Evolutionary conservation across 1,140 invertebrate genomes (phyloP).

Genomic region (Heliconius eleuchia): DNA sequence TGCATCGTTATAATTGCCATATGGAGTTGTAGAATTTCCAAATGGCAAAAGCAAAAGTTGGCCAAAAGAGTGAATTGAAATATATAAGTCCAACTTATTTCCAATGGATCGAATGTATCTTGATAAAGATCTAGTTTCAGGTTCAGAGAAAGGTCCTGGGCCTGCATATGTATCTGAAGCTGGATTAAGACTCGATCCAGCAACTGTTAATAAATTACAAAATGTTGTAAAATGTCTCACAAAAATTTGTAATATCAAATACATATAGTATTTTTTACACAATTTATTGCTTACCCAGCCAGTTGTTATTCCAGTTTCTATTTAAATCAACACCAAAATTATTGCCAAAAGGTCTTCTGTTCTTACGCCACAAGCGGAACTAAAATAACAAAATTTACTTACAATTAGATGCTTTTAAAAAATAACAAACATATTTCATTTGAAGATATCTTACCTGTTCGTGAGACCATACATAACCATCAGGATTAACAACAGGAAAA

Average conservation of each 20-base stretch:
- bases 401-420: not conserved
- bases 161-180: constrained; percentile 88
- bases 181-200: constrained; percentile 83
- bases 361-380: constrained; percentile 86
- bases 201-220: constrained; percentile 40
- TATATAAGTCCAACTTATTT: constrained; percentile 77
- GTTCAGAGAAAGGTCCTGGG: constrained; percentile 87
- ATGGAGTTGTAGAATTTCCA: constrained; percentile 77
- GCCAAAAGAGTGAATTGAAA: constrained; percentile 81
- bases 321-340: constrained; percentile 84
- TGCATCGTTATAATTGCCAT: constrained; percentile 30
- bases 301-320: constrained; percentile 86
- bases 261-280: not conserved
- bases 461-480: constrained; percentile 86
- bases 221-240: not conserved
- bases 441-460: constrained; percentile 51
- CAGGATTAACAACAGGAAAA: constrained; percentile 86
- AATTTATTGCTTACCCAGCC: constrained; percentile 77
- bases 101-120: constrained; percentile 80
- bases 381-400: constrained; percentile 42
- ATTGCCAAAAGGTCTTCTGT: constrained; percentile 72
- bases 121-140: constrained; percentile 85
- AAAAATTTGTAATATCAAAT: too few species aligned
- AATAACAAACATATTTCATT: not conserved
- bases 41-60: constrained; percentile 80